Evolutionary conservation across 2,113 vertebrate genomes (phyloP), one percentile per base, ranked within the genome.

Genomic region (Lophochroa leadbeateri): DNA sequence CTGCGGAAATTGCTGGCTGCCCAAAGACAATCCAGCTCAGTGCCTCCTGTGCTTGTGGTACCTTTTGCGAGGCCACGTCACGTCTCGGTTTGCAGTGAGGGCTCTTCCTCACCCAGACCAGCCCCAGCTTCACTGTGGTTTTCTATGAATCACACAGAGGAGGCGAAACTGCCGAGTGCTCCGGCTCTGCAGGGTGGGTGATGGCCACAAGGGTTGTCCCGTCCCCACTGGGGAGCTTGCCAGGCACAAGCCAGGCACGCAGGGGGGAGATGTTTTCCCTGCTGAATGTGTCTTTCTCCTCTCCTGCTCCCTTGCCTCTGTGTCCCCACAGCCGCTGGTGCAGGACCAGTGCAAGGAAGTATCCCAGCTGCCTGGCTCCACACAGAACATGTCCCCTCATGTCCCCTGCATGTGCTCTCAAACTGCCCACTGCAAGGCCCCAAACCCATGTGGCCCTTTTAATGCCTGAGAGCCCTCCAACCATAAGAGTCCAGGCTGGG

Each of bases 161-260:
- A 50, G 71, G 18, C 0, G 0, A 47, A 90, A 65, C 31, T 35
- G 82, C 44, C 0, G 2, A 64, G 47, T 2, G 3, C 4, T 4
- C n/a, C 1, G 1, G 67, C 44, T 64, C 44, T 5, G 15, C 1
- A 1, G 29, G n/a, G 21, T 11, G 5, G 19, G 18, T 27, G 13
- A 7, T 17, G 35, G 33, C 46, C 3, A 1, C 44, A 33, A 5
- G 52, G 7, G 13, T 25, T 2, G 1, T 18, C 57, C 46, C 9
- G 7, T 23, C 43, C 43, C 29, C 3, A 4, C 72, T 13, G 8
- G n/a, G 49, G 44, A 53, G 9, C 8, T 28, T 20, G 24, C 35
- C 47, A 35, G 24, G 17, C 3, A 7, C 0, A 1, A 11, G 11
- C 1, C 3, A 0, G 31, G 46, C 1, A 2, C 41, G 19, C 10